Evolutionary conservation across 1,140 invertebrate species (phyloP), one percentile per base, ranked within the genome.

Genomic region (Drosophila gunungcola): DNA sequence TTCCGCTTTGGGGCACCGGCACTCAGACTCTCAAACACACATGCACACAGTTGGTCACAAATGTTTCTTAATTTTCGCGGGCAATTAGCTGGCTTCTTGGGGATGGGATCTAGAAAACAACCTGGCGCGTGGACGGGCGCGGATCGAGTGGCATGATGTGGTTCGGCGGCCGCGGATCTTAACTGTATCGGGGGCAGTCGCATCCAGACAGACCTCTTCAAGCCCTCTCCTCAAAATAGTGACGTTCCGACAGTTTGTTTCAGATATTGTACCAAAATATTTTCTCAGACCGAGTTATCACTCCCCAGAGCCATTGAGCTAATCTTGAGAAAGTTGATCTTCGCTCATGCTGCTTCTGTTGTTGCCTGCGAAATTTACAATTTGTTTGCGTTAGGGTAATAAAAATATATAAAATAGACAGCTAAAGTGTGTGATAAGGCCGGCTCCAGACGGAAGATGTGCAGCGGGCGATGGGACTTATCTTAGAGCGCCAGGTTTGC

Each of bases 131-230:
- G 60, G 69, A 53, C 55, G 58, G 61, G 38, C 58, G 82, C 74
- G 57, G 53, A 52, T 62, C 65, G 58, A 86, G 78, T 86, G 82
- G 65, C 82, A 86, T 86, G 62, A 51, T 86, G 65, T 76, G 78
- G 61, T 55, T 38, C 27, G 63, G 36, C 45, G 38, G 52, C 61
- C 6, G 11, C 60, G 52, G 55, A 86, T 88, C 83, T 86, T 86
- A 86, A 86, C 82, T 72, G 61, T 51, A 64, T 62, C 54, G 41
- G 11, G 16, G 67, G 32, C 41, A 11, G 46, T 46, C 29, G 38
- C 38, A 41, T 29, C 54, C 41, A 27, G 16, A 46, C 45, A 52
- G 25, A 41, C 51, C n/a, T 49, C 38, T 32, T 5, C 16, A 38
- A 25, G 12, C 13, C 21, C 39, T 52, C n/a, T 13, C 27, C 11